Conservation (phyloP, 2,113 vertebrate species). For the Aegotheles bennettii region DNA sequence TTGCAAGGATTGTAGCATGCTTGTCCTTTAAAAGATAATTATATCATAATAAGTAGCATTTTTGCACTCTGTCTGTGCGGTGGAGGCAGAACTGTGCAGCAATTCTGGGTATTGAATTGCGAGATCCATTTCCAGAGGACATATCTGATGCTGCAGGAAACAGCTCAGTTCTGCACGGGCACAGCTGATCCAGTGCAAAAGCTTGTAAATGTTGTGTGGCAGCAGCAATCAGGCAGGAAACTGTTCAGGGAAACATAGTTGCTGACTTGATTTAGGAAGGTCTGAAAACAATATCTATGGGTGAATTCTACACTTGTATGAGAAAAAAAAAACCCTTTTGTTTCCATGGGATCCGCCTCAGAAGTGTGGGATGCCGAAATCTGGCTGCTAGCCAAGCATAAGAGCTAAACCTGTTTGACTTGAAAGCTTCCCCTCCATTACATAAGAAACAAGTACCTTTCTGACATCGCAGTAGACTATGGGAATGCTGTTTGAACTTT, state of each 20-base stretch:
- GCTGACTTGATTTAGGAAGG: background rate
- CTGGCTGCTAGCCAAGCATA: background rate
- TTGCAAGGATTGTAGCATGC: accelerated
- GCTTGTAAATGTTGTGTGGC: background rate
- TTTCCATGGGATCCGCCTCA: background rate
- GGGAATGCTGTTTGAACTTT: background rate
- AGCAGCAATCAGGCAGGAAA: background rate
- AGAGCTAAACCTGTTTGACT: background rate
- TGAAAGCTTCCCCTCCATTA: background rate
- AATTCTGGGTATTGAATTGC: background rate
- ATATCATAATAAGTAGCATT: background rate
- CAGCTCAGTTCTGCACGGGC: background rate
- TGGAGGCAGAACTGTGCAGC: background rate
- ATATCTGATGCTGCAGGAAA: background rate
- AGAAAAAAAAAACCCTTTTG: background rate
- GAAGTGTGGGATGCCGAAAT: background rate
- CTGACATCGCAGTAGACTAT: background rate
- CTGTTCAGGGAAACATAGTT: background rate
- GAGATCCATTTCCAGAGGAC: background rate
- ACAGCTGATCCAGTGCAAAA: background rate
- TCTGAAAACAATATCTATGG: background rate
- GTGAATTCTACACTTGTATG: background rate
- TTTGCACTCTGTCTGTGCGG: background rate
- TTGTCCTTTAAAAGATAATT: background rate
- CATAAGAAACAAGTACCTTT: background rate